These are phyloP conservation scores for Porites australiensis DNA, from an alignment of 64 coral and sea anemone genomes.

Conservation along the genomic window DNA sequence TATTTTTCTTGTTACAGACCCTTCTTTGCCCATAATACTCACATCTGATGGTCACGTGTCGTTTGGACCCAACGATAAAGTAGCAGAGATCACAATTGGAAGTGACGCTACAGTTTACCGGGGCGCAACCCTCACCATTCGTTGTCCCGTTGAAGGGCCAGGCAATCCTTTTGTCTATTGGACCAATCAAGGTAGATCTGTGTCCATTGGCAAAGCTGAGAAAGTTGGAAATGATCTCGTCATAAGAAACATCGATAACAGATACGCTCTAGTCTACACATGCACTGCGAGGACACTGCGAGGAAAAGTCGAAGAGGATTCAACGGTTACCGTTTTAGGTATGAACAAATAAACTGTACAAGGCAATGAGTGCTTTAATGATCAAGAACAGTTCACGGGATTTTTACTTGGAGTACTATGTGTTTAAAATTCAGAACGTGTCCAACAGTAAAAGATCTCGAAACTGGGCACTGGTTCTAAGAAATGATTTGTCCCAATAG, in stretches of 20 bases:
- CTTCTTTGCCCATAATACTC: conserved; percentile 51
- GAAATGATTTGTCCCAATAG: too few relatives aligned
- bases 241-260: conserved; percentile 77
- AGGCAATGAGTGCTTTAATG: too few relatives aligned
- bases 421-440: too few relatives aligned
- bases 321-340: conserved; percentile 73
- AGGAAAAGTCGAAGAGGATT: conserved; percentile 16
- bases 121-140: conserved; percentile 73
- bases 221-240: conserved; percentile 73
- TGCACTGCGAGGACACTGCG: conserved; percentile 62
- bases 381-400: too few relatives aligned
- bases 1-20: conserved; percentile 12
- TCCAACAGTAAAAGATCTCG: too few relatives aligned
- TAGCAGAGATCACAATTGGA: conserved; percentile 75
- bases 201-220: conserved; percentile 75
- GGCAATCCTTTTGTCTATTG: conserved; percentile 36
- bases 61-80: conserved; percentile 72
- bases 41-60: conserved; percentile 11
- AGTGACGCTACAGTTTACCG: conserved; percentile 66
- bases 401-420: too few relatives aligned
- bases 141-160: conserved; percentile 68
- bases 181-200: conserved; percentile 53
- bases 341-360: neutral
- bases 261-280: conserved; percentile 65
- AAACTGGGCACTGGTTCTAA: too few relatives aligned